phyloP scores from a whole-genome alignment of 2,113 vertebrate species.

The Mus pahari region DNA sequence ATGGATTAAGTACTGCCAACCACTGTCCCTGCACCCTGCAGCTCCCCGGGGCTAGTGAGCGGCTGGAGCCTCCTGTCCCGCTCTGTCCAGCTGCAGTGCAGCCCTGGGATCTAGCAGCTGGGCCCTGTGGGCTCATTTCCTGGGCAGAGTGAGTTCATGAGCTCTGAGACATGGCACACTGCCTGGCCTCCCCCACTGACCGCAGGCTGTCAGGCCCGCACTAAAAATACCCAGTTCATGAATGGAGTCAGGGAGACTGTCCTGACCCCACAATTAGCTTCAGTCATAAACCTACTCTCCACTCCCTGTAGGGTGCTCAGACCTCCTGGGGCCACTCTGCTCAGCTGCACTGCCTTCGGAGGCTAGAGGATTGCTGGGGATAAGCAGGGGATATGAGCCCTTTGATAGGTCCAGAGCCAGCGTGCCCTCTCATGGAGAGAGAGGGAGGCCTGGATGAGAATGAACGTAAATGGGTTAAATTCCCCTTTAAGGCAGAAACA shows the following conservation, averaged over 20 bases:
- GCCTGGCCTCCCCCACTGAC: constrained; percentile 52
- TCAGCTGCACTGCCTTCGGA: background rate
- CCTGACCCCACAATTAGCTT: constrained; percentile 42
- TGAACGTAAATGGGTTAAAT: background rate
- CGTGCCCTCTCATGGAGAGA: background rate
- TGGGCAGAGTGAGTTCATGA: constrained; percentile 54
- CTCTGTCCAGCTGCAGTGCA: background rate
- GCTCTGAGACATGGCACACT: constrained; percentile 77
- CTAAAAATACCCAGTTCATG: constrained; percentile 77
- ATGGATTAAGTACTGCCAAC: background rate
- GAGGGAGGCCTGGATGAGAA: background rate
- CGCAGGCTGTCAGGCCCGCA: background rate
- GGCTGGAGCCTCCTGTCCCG: background rate
- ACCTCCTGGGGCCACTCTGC: background rate
- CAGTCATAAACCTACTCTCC: background rate
- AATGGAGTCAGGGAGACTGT: constrained; percentile 65
- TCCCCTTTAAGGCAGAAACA: background rate
- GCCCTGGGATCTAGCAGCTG: background rate
- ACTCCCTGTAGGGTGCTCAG: background rate
- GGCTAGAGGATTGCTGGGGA: rapidly evolving
- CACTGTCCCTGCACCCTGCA: rapidly evolving
- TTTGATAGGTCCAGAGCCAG: background rate
- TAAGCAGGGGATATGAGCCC: rapidly evolving
- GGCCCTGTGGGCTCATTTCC: constrained; percentile 43
- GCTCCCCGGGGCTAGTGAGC: rapidly evolving